Evolutionary conservation across 2,888 invertebrate genomes (phyloP), one percentile per base, ranked within the genome.

Genomic region (Dolomedes plantarius): DNA sequence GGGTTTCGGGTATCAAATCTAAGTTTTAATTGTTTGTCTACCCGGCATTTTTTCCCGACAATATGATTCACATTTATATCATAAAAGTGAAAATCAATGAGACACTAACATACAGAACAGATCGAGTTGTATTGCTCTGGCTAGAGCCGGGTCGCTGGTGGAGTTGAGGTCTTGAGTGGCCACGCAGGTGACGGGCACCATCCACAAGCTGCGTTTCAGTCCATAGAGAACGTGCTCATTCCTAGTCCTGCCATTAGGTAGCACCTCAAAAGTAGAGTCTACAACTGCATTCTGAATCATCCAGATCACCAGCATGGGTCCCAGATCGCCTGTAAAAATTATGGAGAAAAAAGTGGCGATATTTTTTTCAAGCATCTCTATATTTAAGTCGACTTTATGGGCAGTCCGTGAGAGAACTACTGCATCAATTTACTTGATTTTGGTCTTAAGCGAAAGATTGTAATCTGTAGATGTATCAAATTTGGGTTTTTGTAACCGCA

Each of bases 21-120:
- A n/a, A n/a, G n/a, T n/a, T n/a, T n/a, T n/a, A n/a, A n/a, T n/a
- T n/a, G n/a, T n/a, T n/a, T n/a, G n/a, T n/a, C n/a, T n/a, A n/a
- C n/a, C n/a, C n/a, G n/a, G n/a, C n/a, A n/a, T n/a, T n/a, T n/a
- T n/a, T n/a, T n/a, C n/a, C n/a, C n/a, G n/a, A n/a, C n/a, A n/a
- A n/a, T n/a, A n/a, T n/a, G n/a, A n/a, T n/a, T n/a, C n/a, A n/a
- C n/a, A n/a, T n/a, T n/a, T n/a, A 36, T 36, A 36, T 36, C 9
- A 7, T 36, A 9, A 36, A 36, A 36, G 0, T 32, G 16, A 27
- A 67, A 39, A 39, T 9, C 1, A n/a, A 29, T 28, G 23, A 76
- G 78, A 78, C 78, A 78, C 78, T 71, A 71, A 86, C 85, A 78
- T 86, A 86, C 85, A 78, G 69, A 78, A 79, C 27, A 86, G 73